Base-by-base conservation (phyloP, 2,888 invertebrate genomes). In the Xestobium rufovillosum region DNA sequence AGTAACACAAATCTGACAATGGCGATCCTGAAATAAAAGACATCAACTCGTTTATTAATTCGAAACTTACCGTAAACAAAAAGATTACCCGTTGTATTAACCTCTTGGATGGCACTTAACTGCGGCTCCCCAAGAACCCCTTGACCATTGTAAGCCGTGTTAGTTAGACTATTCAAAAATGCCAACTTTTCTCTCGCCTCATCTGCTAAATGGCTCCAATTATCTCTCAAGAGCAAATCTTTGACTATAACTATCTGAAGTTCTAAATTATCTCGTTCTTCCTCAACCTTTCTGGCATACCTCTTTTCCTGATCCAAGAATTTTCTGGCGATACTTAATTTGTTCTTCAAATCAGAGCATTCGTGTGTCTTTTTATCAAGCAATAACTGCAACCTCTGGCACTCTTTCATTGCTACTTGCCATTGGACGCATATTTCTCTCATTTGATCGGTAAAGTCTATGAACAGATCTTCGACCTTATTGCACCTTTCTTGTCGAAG, bases 251-350 rank as follows among this genome's bases (percentile, higher is more conserved):
- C 14, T 30, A 10, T 30, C 14, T 11, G 9, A 32, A 17, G 4
- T 27, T 26, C 33, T 4, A 34, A 28, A 14, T 26, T n/a, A 12
- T 31, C 19, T 17, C 30, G 30, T 31, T 36, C 30, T 14, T 4
- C n/a, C 14, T 36, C 30, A 14, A 31, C 36, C 17, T 23, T 6
- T 31, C 14, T 31, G 9, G 9, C 26, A 25, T 8, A 17, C 30
- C 13, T 6, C 27, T 34, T 34, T 17, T 34, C 30, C 11, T 29
- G 76, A 51, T 90, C 90, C 1, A 90, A 67, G 26, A 90, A 69
- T 49, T 80, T 80, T 36, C 90, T 71, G 0, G 87, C 87, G 61
- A 85, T 83, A 48, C 80, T 80, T 43, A 92, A 72, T 59, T 88
- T 87, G 3, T 80, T 78, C 53, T 90, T 86, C 52, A 87, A 72